A percentile compares a stretch with the other conserved stretches of the same genome.
phyloP scores from a whole-genome alignment of 2,888 invertebrate genomes.

The Spodoptera picta region DNA sequence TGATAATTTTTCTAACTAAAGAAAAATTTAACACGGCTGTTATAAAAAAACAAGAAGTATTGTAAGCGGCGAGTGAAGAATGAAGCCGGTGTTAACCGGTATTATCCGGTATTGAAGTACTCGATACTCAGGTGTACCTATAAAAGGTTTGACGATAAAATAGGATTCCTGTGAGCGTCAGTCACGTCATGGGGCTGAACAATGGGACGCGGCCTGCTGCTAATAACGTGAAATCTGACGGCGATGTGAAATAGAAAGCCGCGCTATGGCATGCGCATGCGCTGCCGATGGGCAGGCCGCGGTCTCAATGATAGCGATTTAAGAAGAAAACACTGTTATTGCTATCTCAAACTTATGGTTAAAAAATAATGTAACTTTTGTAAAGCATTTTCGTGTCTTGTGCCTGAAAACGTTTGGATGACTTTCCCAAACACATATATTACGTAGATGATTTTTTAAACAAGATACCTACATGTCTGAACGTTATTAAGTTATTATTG shows the following conservation, averaged over 20 bases:
- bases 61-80: slow-evolving; percentile 9
- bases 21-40: background rate
- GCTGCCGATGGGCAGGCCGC: slow-evolving; percentile 1
- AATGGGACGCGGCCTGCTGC: slow-evolving; percentile 44
- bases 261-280: slow-evolving; percentile 40
- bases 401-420: too few species aligned
- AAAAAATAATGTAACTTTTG: too few species aligned
- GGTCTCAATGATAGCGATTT: slow-evolving; percentile 4
- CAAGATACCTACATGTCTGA: too few species aligned
- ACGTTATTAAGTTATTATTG: too few species aligned
- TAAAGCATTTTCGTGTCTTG: too few species aligned
- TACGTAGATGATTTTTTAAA: too few species aligned
- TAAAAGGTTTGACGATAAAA: slow-evolving; percentile 38
- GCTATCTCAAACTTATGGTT: too few species aligned
- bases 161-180: slow-evolving; percentile 20
- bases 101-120: slow-evolving; percentile 19
- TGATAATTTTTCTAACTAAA: slow-evolving; percentile 3
- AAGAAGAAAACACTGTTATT: background rate
- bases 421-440: too few species aligned
- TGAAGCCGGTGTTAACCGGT: slow-evolving; percentile 5
- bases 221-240: slow-evolving; percentile 52
- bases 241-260: slow-evolving; percentile 54
- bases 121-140: slow-evolving; percentile 18
- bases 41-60: slow-evolving; percentile 5
- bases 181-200: slow-evolving; percentile 36